These are phyloP conservation scores for Zaprionus camerounensis DNA, from an alignment of 1,140 invertebrate genomes.

Conservation along the genomic window DNA sequence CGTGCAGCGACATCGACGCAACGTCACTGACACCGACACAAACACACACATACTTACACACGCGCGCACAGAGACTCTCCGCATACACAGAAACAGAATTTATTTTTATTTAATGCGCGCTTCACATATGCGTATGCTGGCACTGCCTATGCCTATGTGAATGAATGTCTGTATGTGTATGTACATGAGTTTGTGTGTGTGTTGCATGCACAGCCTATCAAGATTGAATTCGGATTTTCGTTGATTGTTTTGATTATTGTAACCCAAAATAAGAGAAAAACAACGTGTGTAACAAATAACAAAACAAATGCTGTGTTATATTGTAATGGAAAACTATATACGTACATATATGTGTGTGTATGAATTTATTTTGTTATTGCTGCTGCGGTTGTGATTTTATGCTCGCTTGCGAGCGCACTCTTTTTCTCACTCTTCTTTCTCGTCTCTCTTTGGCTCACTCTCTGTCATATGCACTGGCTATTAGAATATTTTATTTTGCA, in stretches of 20 bases:
- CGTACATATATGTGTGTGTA: slow-evolving; percentile 57
- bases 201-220: slow-evolving; percentile 43
- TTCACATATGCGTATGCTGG: slow-evolving; percentile 33
- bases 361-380: slow-evolving; percentile 74
- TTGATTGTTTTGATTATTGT: slow-evolving; percentile 49
- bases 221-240: slow-evolving; percentile 45
- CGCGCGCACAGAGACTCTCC: slow-evolving; percentile 4
- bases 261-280: slow-evolving; percentile 28
- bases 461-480: slow-evolving; percentile 42
- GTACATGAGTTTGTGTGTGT: slow-evolving; percentile 20
- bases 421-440: slow-evolving; percentile 40
- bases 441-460: slow-evolving; percentile 26
- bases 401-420: slow-evolving; percentile 49
- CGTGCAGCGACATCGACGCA: slow-evolving; percentile 32
- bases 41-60: slow-evolving; percentile 32
- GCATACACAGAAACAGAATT: slow-evolving; percentile 51
- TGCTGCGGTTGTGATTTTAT: slow-evolving; percentile 68
- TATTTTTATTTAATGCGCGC: slow-evolving; percentile 73
- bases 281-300: slow-evolving; percentile 33
- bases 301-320: slow-evolving; percentile 25
- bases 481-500: slow-evolving; percentile 37
- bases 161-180: slow-evolving; percentile 1
- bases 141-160: slow-evolving; percentile 41
- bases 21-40: slow-evolving; percentile 68
- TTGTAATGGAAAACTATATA: slow-evolving; percentile 35